These are phyloP conservation scores for Stratiomys singularior DNA, from an alignment of 2,888 invertebrate species.

Conservation along the genomic window DNA sequence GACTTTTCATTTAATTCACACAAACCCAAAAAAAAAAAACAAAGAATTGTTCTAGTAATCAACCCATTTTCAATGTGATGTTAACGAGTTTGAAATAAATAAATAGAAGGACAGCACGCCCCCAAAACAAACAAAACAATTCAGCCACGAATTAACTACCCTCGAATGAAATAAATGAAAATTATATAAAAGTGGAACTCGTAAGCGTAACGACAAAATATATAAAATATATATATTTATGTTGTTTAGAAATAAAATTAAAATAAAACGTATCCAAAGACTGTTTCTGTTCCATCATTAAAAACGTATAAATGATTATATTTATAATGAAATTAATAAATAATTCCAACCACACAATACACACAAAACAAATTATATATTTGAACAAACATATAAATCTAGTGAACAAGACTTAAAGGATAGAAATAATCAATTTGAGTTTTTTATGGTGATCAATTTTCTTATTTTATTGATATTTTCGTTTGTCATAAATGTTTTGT, in stretches of 20 bases:
- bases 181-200: constrained; percentile 24
- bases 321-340: constrained; percentile 52
- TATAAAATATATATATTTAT: constrained; percentile 27
- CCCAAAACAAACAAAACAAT: background rate
- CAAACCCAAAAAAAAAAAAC: too few species aligned
- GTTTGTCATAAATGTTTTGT: too few species aligned
- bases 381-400: background rate
- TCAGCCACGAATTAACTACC: background rate
- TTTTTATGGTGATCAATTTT: too few species aligned
- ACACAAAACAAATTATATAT: background rate
- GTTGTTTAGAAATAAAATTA: constrained; percentile 39
- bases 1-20: too few species aligned
- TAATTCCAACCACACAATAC: too few species aligned
- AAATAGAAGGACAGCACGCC: constrained; percentile 52
- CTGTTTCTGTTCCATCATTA: constrained; percentile 66
- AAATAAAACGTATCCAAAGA: constrained; percentile 63
- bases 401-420: too few species aligned
- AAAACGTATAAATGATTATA: constrained; percentile 51
- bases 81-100: constrained; percentile 47
- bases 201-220: constrained; percentile 41
- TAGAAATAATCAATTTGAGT: too few species aligned
- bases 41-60: too few species aligned
- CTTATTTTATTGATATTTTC: too few species aligned
- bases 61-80: too few species aligned
- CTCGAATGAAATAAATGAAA: constrained; percentile 18